Conservation (phyloP, 2,113 vertebrate genomes). For the Phalacrocorax aristotelis region DNA sequence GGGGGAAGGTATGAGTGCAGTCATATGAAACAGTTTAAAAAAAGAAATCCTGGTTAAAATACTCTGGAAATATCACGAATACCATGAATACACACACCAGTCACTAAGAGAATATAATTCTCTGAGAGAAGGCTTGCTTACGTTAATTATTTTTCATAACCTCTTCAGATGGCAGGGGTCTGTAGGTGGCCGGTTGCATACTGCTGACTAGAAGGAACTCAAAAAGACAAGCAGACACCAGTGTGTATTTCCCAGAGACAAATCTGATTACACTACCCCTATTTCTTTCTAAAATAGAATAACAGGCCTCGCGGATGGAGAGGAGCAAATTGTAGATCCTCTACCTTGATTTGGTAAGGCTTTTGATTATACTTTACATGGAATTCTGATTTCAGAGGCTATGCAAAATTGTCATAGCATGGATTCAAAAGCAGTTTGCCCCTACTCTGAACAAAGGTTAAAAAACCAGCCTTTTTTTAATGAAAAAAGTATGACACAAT, state of each 20-base stretch:
- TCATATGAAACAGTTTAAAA: background rate
- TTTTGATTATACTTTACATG: background rate
- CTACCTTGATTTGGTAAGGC: background rate
- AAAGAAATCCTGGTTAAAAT: background rate
- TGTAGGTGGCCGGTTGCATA: fast-evolving
- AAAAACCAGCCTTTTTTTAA: background rate
- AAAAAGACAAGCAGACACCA: background rate
- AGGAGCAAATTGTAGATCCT: background rate
- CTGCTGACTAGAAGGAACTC: background rate
- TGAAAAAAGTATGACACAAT: background rate
- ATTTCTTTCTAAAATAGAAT: background rate
- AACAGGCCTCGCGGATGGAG: background rate
- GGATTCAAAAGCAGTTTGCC: background rate
- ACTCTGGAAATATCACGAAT: background rate
- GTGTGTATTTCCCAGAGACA: background rate
- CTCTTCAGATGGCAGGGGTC: background rate
- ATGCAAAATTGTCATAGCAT: background rate
- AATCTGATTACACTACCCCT: background rate
- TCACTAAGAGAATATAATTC: background rate
- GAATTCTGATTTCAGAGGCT: background rate
- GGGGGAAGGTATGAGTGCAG: background rate
- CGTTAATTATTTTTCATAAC: background rate
- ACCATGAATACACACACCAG: fast-evolving
- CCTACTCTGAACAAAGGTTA: background rate
- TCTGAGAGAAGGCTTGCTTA: background rate